Percentiles rank a stretch among this genome's conserved stretches.
These are phyloP conservation scores for Dicrurus megarhynchus DNA, from an alignment of 2,113 vertebrate genomes.

Conservation along the genomic window DNA sequence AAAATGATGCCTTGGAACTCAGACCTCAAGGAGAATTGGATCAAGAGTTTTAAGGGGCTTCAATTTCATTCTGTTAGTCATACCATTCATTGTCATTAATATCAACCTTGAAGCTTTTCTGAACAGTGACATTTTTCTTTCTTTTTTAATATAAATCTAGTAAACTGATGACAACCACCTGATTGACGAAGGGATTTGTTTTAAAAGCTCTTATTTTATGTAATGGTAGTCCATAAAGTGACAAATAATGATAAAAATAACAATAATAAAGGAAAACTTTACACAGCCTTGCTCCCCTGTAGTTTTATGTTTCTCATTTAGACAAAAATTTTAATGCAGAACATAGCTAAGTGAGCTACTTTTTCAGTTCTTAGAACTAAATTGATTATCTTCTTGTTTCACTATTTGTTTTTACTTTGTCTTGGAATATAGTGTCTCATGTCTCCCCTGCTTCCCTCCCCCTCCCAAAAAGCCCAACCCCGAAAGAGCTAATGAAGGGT, in stretches of 20 bases:
- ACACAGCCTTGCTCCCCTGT: background rate
- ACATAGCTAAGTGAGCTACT: background rate
- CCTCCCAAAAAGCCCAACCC: background rate
- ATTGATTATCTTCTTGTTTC: background rate
- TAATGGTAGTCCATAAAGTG: background rate
- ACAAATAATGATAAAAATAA: background rate
- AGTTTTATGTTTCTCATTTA: background rate
- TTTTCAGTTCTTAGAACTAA: background rate
- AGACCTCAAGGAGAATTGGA: background rate
- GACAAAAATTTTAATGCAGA: background rate
- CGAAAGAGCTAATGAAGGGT: background rate
- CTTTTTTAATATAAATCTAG: background rate
- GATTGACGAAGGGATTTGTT: background rate
- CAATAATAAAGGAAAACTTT: background rate
- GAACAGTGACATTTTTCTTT: background rate
- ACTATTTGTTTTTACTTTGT: background rate
- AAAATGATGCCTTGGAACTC: background rate
- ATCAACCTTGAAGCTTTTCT: background rate
- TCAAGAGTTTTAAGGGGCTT: background rate
- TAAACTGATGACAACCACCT: background rate
- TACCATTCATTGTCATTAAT: background rate
- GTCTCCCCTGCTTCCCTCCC: background rate
- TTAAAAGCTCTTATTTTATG: background rate
- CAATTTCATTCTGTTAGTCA: background rate
- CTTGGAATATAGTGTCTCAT: background rate